Conservation (phyloP, 2,888 invertebrate species). For the Orthonevra nobilis region DNA sequence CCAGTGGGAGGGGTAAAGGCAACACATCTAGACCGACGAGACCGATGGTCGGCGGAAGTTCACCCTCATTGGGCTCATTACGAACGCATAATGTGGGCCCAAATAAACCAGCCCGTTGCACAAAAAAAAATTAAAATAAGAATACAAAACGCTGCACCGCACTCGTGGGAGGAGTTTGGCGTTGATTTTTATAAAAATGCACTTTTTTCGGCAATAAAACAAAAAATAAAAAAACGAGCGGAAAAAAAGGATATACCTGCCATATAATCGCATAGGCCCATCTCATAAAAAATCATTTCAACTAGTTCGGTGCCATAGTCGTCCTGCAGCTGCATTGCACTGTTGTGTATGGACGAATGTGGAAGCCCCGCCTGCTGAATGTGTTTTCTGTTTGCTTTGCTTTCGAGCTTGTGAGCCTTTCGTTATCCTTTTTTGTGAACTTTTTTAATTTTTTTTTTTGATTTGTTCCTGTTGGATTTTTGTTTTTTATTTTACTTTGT, state of each 20-base stretch:
- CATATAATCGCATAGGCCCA: conserved; percentile 68
- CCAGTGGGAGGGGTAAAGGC: conserved; percentile 56
- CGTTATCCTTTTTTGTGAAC: conserved; percentile 57
- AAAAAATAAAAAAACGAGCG: conserved; percentile 17
- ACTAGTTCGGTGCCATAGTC: conserved; percentile 62
- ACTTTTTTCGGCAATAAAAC: conserved; percentile 50
- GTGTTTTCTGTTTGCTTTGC: conserved; percentile 63
- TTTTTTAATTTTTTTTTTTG: conserved; percentile 12
- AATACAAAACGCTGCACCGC: no score
- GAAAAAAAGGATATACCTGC: conserved; percentile 53
- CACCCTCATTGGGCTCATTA: conserved; percentile 70
- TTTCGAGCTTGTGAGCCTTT: conserved; percentile 40
- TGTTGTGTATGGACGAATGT: conserved; percentile 59
- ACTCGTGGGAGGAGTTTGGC: conserved; percentile 69
- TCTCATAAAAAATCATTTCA: conserved; percentile 69
- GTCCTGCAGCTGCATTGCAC: conserved; percentile 45
- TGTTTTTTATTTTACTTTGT: conserved; percentile 19
- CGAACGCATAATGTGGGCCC: conserved; percentile 68
- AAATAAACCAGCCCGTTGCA: conserved; percentile 27
- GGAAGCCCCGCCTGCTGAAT: conserved; percentile 69
- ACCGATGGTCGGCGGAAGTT: conserved; percentile 56
- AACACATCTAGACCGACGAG: conserved; percentile 32
- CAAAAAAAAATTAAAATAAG: no score
- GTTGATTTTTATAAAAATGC: conserved; percentile 67
- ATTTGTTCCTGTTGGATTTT: conserved; percentile 26